phyloP scores from a whole-genome alignment of 1,140 invertebrate genomes.

The Olivierus martensii region DNA sequence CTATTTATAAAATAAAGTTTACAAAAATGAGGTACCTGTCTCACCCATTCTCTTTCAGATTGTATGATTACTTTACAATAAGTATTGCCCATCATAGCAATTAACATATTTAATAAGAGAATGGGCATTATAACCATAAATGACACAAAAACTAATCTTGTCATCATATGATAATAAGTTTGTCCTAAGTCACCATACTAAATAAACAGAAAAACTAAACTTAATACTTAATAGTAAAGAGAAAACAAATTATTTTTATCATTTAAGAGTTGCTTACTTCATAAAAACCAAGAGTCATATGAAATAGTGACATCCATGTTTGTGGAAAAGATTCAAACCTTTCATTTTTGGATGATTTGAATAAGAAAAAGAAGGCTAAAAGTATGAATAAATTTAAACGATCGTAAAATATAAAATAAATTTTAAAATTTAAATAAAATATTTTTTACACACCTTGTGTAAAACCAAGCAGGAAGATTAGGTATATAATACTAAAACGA shows the following conservation, averaged over 20 bases:
- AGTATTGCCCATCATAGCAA: conserved; percentile 99
- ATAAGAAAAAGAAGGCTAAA: no score
- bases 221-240: no score
- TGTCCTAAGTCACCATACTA: conserved; percentile 24
- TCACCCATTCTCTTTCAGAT: conserved; percentile 97
- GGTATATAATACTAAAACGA: conserved; percentile 91
- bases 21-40: conserved; percentile 51
- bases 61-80: conserved; percentile 96
- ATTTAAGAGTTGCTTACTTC: conserved; percentile 56
- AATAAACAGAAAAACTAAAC: no score
- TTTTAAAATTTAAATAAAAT: neutral
- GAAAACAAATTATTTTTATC: no score
- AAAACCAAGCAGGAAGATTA: conserved; percentile 87
- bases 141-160: conserved; percentile 85
- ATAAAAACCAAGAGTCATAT: conserved; percentile 95
- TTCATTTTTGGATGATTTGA: no score
- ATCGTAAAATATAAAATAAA: no score
- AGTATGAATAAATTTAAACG: no score
- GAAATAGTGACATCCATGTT: conserved; percentile 95
- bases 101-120: conserved; percentile 88
- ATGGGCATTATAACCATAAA: conserved; percentile 98
- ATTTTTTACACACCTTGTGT: conserved; percentile 59
- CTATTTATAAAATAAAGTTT: neutral
- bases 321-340: conserved; percentile 47
- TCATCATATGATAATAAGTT: conserved; percentile 76